A percentile compares a stretch with the other conserved stretches of the same genome.
These are phyloP conservation scores for Pterocles gutturalis DNA, from an alignment of 2,113 vertebrate species.

Conservation along the genomic window DNA sequence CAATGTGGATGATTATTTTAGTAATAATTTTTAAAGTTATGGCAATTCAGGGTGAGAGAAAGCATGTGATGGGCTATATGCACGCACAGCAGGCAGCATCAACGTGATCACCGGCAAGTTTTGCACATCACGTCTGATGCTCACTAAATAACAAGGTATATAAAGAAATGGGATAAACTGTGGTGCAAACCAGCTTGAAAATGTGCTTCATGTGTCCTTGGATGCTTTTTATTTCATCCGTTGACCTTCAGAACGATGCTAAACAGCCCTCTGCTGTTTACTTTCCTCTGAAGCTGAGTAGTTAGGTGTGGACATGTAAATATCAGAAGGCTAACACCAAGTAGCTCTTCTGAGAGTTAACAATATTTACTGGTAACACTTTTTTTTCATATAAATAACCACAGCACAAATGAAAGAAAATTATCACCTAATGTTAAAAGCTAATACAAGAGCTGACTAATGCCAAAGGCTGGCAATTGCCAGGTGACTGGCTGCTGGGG, in stretches of 20 bases:
- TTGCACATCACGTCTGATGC: neutral
- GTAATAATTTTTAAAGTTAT: neutral
- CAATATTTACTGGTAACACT: slow-evolving; percentile 40
- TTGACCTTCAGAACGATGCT: slow-evolving; percentile 46
- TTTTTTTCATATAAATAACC: slow-evolving; percentile 33
- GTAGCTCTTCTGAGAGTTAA: slow-evolving; percentile 22
- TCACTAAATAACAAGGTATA: neutral
- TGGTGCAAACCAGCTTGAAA: neutral
- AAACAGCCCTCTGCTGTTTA: slow-evolving; percentile 43
- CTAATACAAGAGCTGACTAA: neutral
- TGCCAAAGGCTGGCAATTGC: slow-evolving; percentile 2
- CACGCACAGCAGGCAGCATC: neutral
- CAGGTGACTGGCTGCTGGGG: neutral
- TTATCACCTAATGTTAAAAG: neutral
- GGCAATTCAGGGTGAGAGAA: slow-evolving; percentile 11
- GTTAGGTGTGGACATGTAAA: slow-evolving; percentile 49
- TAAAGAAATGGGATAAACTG: neutral
- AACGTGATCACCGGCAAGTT: neutral
- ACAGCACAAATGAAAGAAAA: slow-evolving; percentile 43
- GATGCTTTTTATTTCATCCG: neutral
- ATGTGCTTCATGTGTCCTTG: slow-evolving; percentile 35
- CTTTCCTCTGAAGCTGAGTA: slow-evolving; percentile 11
- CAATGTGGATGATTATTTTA: slow-evolving; percentile 5
- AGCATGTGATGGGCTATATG: neutral
- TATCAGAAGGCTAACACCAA: slow-evolving; percentile 29